Conservation (phyloP, 2,888 invertebrate species). For the Ochropleura leucogaster region DNA sequence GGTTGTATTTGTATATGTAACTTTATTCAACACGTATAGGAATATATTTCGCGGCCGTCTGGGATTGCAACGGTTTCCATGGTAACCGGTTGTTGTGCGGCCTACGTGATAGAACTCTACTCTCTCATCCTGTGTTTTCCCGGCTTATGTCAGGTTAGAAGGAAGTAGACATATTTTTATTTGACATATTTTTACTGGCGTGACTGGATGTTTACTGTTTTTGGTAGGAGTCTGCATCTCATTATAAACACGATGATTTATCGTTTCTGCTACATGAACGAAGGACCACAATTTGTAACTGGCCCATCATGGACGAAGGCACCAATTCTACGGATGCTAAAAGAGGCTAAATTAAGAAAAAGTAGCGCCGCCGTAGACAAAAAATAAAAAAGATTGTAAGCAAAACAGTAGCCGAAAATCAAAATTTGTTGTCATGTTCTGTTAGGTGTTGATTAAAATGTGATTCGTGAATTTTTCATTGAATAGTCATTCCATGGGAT, state of each 20-base stretch:
- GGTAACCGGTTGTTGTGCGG: constrained; percentile 52
- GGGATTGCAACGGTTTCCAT: constrained; percentile 54
- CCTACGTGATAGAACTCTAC: constrained; percentile 50
- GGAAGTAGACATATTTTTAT: constrained; percentile 30
- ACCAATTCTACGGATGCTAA: neutral
- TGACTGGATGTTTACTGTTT: neutral
- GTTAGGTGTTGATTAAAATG: too few relatives aligned
- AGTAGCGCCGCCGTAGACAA: neutral
- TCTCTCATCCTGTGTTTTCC: constrained; percentile 52
- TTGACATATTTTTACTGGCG: neutral
- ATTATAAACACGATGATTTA: neutral
- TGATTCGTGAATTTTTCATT: too few relatives aligned
- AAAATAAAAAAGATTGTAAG: neutral
- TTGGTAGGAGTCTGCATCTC: neutral
- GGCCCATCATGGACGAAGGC: too few relatives aligned
- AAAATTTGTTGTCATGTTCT: too few relatives aligned
- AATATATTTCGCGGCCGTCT: constrained; percentile 53
- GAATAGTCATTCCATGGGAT: too few relatives aligned
- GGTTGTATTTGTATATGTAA: neutral
- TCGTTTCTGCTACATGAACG: neutral
- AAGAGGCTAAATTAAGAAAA: neutral
- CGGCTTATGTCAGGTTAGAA: constrained; percentile 18
- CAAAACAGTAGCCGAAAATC: too few relatives aligned
- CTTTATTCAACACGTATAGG: constrained; percentile 21
- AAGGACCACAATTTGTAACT: neutral